These are phyloP conservation scores for Zoanthus solanderi DNA, from an alignment of 92 coral and sea anemone genomes.

Conservation along the genomic window DNA sequence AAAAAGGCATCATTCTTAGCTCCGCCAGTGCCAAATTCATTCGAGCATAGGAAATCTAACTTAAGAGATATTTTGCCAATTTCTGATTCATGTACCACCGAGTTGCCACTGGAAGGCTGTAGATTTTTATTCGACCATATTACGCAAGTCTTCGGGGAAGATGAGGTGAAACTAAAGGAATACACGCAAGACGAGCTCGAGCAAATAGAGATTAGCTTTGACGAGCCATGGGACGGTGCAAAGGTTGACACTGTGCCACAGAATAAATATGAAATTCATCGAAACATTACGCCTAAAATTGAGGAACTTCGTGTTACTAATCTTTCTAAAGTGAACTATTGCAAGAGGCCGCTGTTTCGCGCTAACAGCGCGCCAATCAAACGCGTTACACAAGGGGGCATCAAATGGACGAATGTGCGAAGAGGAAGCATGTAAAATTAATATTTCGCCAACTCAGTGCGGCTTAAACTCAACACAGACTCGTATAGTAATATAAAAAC, in stretches of 20 bases:
- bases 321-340: background rate
- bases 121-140: background rate
- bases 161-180: background rate
- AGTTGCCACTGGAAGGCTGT: background rate
- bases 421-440: constrained; percentile 3
- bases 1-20: background rate
- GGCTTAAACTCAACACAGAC: background rate
- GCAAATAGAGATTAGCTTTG: background rate
- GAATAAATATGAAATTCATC: background rate
- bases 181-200: background rate
- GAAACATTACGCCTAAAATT: background rate
- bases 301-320: background rate
- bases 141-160: background rate
- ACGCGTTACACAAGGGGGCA: background rate
- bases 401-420: background rate
- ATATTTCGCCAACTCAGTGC: background rate
- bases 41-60: background rate
- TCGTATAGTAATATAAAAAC: too few species aligned
- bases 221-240: background rate
- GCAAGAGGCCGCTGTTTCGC: background rate
- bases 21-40: background rate
- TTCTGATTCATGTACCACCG: background rate
- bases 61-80: background rate
- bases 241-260: background rate
- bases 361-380: constrained; percentile 20